Percentiles rank a stretch among this genome's conserved stretches.
Evolutionary conservation across 2,888 invertebrate species (phyloP).

Genomic region (Lingula anatina): DNA sequence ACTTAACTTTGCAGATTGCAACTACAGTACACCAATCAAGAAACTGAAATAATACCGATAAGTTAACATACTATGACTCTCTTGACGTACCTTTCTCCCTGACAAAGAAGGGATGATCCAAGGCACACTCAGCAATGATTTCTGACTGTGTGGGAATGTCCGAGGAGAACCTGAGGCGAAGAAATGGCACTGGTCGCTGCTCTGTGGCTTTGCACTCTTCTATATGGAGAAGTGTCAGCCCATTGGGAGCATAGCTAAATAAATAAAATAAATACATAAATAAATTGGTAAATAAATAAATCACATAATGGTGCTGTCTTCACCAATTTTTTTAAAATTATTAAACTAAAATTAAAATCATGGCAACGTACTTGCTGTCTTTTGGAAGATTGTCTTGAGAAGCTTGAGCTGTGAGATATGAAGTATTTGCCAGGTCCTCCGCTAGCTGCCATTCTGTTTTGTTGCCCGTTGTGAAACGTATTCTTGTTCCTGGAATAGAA

Average conservation of each 20-base stretch:
- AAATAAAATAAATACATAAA: slow-evolving; percentile 4
- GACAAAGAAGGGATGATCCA: slow-evolving; percentile 50
- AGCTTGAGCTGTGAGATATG: slow-evolving; percentile 7
- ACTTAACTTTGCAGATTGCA: too few species aligned
- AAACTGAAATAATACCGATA: too few species aligned
- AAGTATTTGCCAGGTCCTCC: slow-evolving; percentile 14
- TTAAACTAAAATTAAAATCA: too few species aligned
- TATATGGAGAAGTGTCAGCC: slow-evolving; percentile 31
- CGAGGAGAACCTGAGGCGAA: slow-evolving; percentile 21
- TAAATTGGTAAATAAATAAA: neutral
- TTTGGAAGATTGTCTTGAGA: neutral
- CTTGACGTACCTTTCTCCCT: slow-evolving; percentile 48
- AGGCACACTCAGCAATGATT: slow-evolving; percentile 35
- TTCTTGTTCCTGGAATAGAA: slow-evolving; percentile 14
- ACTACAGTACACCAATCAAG: too few species aligned
- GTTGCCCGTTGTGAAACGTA: slow-evolving; percentile 11
- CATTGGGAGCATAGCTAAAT: slow-evolving; percentile 38
- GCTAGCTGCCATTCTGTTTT: slow-evolving; percentile 16
- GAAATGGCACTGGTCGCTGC: neutral
- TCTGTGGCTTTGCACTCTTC: slow-evolving; percentile 7
- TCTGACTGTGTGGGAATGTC: slow-evolving; percentile 18
- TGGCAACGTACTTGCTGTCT: too few species aligned
- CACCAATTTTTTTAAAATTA: too few species aligned
- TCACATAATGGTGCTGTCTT: too few species aligned
- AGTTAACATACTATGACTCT: too few species aligned